These are phyloP conservation scores for Gambusia holbrooki DNA, from an alignment of 2,113 vertebrate genomes.

Conservation along the genomic window DNA sequence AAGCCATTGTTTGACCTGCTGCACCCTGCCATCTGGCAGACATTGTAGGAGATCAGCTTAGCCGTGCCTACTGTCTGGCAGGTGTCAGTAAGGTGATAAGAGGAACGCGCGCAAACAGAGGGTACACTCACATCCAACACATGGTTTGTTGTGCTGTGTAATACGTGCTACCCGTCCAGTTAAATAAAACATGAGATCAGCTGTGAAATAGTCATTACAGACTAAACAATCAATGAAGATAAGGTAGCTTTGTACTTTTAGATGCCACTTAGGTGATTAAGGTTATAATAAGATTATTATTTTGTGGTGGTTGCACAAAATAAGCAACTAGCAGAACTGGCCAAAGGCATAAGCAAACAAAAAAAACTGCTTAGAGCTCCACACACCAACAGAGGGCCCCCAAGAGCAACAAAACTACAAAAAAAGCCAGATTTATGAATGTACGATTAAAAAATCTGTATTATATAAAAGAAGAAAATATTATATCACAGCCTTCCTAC, in stretches of 20 bases:
- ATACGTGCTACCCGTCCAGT: constrained; percentile 4
- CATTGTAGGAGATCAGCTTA: constrained; percentile 48
- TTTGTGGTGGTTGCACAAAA: background rate
- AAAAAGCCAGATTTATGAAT: background rate
- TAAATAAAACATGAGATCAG: background rate
- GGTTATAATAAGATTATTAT: constrained; percentile 13
- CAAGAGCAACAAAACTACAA: background rate
- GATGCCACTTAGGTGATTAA: background rate
- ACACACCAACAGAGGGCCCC: background rate
- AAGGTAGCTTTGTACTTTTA: background rate
- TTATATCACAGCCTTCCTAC: background rate
- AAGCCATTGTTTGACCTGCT: constrained; percentile 63
- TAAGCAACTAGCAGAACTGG: constrained; percentile 2
- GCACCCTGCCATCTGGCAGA: constrained; percentile 69
- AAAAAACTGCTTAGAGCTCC: background rate
- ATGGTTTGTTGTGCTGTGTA: constrained; percentile 10
- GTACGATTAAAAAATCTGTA: background rate
- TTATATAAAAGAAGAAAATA: background rate
- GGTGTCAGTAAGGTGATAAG: constrained; percentile 55
- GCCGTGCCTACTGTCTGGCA: constrained; percentile 48
- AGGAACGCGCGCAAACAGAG: background rate
- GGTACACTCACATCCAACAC: constrained; percentile 10
- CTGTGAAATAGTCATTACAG: background rate
- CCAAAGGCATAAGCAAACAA: constrained; percentile 34
- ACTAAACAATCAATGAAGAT: background rate